Evolutionary conservation across 2,113 vertebrate genomes (phyloP), one percentile per base, ranked within the genome.

Genomic region (Nibea albiflora): DNA sequence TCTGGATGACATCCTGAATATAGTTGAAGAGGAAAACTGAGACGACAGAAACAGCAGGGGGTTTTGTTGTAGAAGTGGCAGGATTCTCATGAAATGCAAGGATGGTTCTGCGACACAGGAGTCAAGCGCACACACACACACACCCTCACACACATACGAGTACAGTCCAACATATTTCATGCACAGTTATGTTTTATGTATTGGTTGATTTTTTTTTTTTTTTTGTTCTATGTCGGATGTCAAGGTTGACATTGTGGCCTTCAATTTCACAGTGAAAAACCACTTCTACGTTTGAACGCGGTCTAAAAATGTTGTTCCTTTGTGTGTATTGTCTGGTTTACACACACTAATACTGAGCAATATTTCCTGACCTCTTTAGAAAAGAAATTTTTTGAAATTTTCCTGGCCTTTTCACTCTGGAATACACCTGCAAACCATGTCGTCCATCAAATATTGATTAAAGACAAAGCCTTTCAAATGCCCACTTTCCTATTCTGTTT

Each of bases 1-100:
- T 74, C 58, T 1, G 73, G 64, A 49, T 4, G 2, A 8, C 39
- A n/a, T 50, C 63, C 16, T 72, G 74, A 81, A 78, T 78, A 35
- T 20, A 66, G 11, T 70, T 78, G 56, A 78, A 70, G 66, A 50
- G 61, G 46, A 61, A 44, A 47, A 64, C 14, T 22, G 46, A 42
- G 31, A 71, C 24, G 44, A 22, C 63, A 26, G 58, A 81, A 62
- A 54, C 11, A 17, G 44, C 31, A 11, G 7, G 9, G 50, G 11
- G 3, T 15, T 53, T 52, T 26, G 11, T 14, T 69, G 10, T 31
- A 52, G 50, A 46, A 17, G n/a, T 11, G 12, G 5, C 31, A 26
- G 44, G 28, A 35, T 52, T 64, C 3, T 63, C 10, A 19, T 63
- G 42, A 56, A 24, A 53, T 5, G 35, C 60, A 76, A 53, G 57